Percentiles rank a stretch among this genome's conserved stretches.
Evolutionary conservation across 1,140 invertebrate species (phyloP).

Genomic region (honey bee (Apis mellifera)): Amel_HAv3.1 CM009945.2:4543001-4543500

Average conservation of each 20-base stretch:
- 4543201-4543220: neutral
- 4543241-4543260: conserved; percentile 32
- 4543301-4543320: neutral
- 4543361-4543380: too few species aligned
- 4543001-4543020: conserved; percentile 47
- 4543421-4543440: too few species aligned
- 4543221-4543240: conserved; percentile 5
- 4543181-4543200: neutral
- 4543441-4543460: too few species aligned
- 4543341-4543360: too few species aligned
- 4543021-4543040: conserved; percentile 32
- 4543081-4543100: conserved; percentile 26
- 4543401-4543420: neutral
- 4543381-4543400: neutral
- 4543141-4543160: conserved; percentile 3
- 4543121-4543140: conserved; percentile 37
- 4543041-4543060: conserved; percentile 38
- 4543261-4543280: neutral
- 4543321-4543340: neutral
- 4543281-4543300: neutral
- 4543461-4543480: neutral
- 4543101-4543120: conserved; percentile 39
- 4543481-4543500: too few species aligned
- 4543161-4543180: neutral
- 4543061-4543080: conserved; percentile 59